A percentile compares a stretch with the other conserved stretches of the same genome.
phyloP scores from a whole-genome alignment of 2,888 invertebrate genomes.

The Leucoma salicis region DNA sequence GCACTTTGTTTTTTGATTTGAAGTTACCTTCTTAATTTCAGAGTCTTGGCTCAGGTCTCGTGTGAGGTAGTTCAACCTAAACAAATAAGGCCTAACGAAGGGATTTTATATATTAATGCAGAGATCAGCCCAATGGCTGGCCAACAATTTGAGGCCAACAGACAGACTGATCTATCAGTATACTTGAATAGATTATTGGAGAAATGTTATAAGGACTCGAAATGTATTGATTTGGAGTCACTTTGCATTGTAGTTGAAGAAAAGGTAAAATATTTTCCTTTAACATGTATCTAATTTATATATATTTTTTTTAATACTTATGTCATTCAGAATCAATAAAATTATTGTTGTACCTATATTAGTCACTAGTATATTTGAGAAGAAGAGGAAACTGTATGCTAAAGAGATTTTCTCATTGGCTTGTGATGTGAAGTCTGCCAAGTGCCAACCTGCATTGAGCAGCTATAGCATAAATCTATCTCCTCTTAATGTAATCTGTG shows the following conservation, averaged over 20 bases:
- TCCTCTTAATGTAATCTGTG: no score
- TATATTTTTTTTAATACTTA: no score
- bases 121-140: constrained; percentile 94
- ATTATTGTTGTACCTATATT: no score
- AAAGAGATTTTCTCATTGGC: no score
- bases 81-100: constrained; percentile 93
- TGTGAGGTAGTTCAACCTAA: constrained; percentile 94
- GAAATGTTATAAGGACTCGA: constrained; percentile 94
- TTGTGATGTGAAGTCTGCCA: no score
- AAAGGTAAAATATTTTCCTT: constrained; percentile 83
- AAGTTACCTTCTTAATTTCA: constrained; percentile 48
- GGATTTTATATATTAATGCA: constrained; percentile 91
- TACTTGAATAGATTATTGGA: constrained; percentile 91
- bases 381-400: no score
- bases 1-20: neutral
- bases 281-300: neutral
- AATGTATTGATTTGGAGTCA: constrained; percentile 95
- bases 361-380: no score
- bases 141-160: constrained; percentile 90
- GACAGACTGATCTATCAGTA: constrained; percentile 87
- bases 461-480: no score
- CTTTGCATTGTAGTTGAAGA: constrained; percentile 96
- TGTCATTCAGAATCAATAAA: no score
- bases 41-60: constrained; percentile 93
- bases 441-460: no score